Evolutionary conservation across 2,888 invertebrate species (phyloP).

Genomic region (Stenotaenia linearis): DNA sequence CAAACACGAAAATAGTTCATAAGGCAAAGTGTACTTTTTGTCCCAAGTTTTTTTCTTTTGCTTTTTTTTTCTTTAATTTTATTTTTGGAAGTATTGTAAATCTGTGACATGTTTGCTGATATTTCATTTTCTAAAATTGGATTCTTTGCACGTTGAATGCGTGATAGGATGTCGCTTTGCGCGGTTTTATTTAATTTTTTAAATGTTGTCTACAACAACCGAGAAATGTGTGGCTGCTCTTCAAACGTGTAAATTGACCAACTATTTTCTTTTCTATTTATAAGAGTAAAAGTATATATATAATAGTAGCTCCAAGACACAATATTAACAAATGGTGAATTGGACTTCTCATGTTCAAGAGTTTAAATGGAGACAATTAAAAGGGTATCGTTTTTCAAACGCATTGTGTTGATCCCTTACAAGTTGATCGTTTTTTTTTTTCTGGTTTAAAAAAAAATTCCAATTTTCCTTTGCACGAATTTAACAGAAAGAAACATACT

Average conservation of each 20-base stretch:
- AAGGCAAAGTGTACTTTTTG: neutral
- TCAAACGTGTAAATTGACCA: neutral
- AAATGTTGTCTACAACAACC: neutral
- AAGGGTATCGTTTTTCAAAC: slow-evolving; percentile 35
- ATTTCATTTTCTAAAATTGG: neutral
- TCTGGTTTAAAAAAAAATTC: too few species aligned
- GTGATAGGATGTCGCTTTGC: neutral
- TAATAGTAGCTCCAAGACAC: neutral
- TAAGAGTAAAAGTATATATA: neutral
- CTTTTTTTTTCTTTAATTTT: neutral
- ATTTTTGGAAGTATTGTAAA: neutral
- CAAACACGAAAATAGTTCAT: neutral
- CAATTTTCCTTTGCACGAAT: slow-evolving; percentile 41
- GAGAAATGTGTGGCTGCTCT: neutral
- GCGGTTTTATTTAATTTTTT: neutral
- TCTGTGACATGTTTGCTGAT: neutral
- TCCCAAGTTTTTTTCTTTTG: neutral
- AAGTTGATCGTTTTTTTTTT: too few species aligned
- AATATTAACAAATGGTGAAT: neutral
- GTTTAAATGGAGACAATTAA: neutral
- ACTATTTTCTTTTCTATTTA: neutral
- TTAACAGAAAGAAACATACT: slow-evolving; percentile 38
- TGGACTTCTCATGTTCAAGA: neutral
- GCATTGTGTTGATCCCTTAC: slow-evolving; percentile 42
- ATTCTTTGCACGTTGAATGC: neutral